These are phyloP conservation scores for Hormaphis cornu DNA, from an alignment of 1,140 invertebrate genomes.

Conservation along the genomic window DNA sequence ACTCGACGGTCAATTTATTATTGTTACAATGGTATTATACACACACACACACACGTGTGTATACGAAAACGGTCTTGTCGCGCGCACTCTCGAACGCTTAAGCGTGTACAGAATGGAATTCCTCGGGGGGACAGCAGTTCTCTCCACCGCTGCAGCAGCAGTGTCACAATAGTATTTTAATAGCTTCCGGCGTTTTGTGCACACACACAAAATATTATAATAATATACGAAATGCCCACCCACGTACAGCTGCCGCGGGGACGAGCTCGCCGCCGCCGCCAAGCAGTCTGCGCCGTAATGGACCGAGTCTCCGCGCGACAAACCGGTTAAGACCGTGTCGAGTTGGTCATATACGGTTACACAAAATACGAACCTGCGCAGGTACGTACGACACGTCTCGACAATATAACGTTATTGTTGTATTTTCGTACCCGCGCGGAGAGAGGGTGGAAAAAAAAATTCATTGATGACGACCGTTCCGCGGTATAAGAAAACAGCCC, in stretches of 20 bases:
- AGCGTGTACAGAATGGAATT: constrained; percentile 32
- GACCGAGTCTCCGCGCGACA: neutral
- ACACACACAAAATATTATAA: no score
- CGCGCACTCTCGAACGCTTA: neutral
- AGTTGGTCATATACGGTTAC: no score
- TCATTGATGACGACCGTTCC: neutral
- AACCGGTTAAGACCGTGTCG: constrained; percentile 12
- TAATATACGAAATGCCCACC: no score
- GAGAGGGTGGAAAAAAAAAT: no score
- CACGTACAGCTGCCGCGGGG: neutral
- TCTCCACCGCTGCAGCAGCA: neutral
- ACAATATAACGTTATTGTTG: no score
- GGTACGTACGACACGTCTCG: no score
- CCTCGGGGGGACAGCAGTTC: neutral
- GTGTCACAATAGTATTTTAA: constrained; percentile 32
- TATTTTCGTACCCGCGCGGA: no score
- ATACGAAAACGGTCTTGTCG: neutral
- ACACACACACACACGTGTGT: neutral
- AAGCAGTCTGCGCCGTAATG: neutral
- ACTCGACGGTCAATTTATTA: constrained; percentile 1
- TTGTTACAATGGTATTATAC: no score
- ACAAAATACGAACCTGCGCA: no score
- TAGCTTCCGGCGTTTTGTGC: constrained; percentile 31
- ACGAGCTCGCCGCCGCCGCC: neutral
- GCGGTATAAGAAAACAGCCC: neutral